Evolutionary conservation across 2,113 vertebrate species (phyloP), one percentile per base, ranked within the genome.

Genomic region (Columba livia): DNA sequence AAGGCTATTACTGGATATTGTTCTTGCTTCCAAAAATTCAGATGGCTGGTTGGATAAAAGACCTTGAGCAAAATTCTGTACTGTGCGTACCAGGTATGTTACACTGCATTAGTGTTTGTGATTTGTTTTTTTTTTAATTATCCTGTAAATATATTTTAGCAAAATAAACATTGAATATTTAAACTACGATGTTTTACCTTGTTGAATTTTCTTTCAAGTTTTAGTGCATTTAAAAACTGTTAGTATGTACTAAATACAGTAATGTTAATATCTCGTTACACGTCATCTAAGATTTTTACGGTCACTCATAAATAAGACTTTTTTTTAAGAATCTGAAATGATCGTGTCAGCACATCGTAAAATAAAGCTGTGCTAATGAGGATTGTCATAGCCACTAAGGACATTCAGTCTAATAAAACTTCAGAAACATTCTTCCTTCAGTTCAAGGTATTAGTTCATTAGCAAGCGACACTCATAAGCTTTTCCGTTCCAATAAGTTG

Each of bases 51-150:
- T 78, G 91, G 9, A 67, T 90, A 69, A 80, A 97, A 94, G 89
- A 91, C 90, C 91, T 83, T 88, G 60, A 93, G 51, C 90, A 64
- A 73, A 95, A 79, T 50, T 88, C 89, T 82, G 14, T 90, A 4
- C 82, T 93, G 88, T 93, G 65, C 23, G 3, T 79, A 71, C 81
- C 96, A 98, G 97, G 98, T 98, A 98, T 44, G 98, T 97, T 95
- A 48, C 0, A 75, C 29, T 94, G 31, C 36, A 36, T 13, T 70
- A 28, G 44, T 47, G 18, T 47, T 47, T 34, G 15, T 57, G 67
- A 53, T 31, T 18, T 47, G 19, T 15, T 24, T 38, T 31, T 38
- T 53, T 31, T 40, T 32, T 48, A 13, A 40, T 91, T 58, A 40
- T 66, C 34, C n/a, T 87, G 75, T 56, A 95, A 74, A 79, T 38